These are phyloP conservation scores for Mayetiola destructor DNA, from an alignment of 2,888 invertebrate genomes.

Conservation along the genomic window DNA sequence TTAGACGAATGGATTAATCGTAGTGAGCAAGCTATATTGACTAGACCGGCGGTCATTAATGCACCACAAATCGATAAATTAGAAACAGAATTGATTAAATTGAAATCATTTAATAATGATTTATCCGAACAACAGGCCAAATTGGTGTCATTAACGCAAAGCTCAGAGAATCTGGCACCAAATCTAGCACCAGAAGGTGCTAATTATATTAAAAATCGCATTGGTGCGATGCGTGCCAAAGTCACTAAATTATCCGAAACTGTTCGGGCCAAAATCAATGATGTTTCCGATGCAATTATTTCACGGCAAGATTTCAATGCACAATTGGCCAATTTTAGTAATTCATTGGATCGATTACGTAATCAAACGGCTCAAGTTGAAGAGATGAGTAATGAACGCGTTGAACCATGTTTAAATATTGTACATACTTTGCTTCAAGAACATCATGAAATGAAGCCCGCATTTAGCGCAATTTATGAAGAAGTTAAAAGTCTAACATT, in stretches of 20 bases:
- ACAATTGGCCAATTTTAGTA: slow-evolving; percentile 60
- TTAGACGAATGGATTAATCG: slow-evolving; percentile 62
- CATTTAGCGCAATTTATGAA: slow-evolving; percentile 61
- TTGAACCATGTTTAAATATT: slow-evolving; percentile 61
- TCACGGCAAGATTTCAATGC: slow-evolving; percentile 71
- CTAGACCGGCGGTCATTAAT: slow-evolving; percentile 45
- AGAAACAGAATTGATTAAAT: slow-evolving; percentile 57
- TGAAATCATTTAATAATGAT: slow-evolving; percentile 71
- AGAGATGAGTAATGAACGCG: slow-evolving; percentile 66
- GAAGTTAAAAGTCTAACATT: slow-evolving; percentile 66
- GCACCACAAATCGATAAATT: slow-evolving; percentile 60
- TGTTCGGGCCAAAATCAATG: slow-evolving; percentile 60
- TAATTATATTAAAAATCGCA: slow-evolving; percentile 51
- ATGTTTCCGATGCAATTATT: slow-evolving; percentile 65
- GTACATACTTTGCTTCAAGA: slow-evolving; percentile 71
- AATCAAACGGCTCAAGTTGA: slow-evolving; percentile 61
- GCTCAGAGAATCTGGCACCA: slow-evolving; percentile 63
- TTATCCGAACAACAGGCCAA: slow-evolving; percentile 75
- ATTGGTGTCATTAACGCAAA: slow-evolving; percentile 62
- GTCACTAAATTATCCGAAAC: slow-evolving; percentile 62
- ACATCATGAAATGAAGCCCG: slow-evolving; percentile 66
- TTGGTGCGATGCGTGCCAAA: slow-evolving; percentile 57
- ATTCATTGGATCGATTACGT: slow-evolving; percentile 62
- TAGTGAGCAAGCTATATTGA: slow-evolving; percentile 46
- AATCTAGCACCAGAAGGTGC: slow-evolving; percentile 66